phyloP scores from a whole-genome alignment of 2,888 invertebrate species.

The Acleris emargana region DNA sequence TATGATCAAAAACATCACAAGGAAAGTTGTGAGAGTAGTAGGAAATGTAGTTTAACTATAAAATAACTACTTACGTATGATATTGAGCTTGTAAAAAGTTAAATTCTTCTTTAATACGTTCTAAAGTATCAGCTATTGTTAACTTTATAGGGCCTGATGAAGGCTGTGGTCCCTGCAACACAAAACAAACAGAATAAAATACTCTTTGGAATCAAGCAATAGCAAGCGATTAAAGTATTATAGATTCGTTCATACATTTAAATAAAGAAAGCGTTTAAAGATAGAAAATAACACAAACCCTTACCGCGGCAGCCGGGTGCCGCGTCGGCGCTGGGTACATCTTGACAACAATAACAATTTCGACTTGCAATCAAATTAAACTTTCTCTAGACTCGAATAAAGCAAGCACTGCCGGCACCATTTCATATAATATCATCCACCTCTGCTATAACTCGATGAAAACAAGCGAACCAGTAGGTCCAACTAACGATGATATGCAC shows the following conservation, averaged over 20 bases:
- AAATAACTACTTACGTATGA: constrained; percentile 90
- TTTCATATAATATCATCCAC: constrained; percentile 61
- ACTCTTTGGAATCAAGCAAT: constrained; percentile 36
- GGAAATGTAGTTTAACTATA: background rate
- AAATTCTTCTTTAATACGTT: constrained; percentile 98
- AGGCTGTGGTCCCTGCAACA: constrained; percentile 90
- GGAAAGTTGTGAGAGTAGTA: too few relatives aligned
- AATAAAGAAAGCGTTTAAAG: constrained; percentile 36
- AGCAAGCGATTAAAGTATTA: constrained; percentile 31
- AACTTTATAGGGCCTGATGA: constrained; percentile 96
- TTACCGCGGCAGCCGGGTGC: constrained; percentile 90
- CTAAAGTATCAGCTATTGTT: constrained; percentile 95
- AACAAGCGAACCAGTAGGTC: constrained; percentile 65
- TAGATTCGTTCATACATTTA: constrained; percentile 38
- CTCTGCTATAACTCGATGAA: constrained; percentile 73
- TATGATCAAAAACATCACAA: too few relatives aligned
- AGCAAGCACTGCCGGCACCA: constrained; percentile 65
- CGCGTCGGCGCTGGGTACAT: constrained; percentile 91
- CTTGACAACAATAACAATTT: constrained; percentile 50
- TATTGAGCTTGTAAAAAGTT: constrained; percentile 97
- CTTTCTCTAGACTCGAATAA: constrained; percentile 65
- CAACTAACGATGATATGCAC: constrained; percentile 80
- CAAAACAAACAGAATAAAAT: constrained; percentile 49
- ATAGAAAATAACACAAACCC: constrained; percentile 77
- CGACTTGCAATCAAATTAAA: constrained; percentile 63